Evolutionary conservation across 2,113 vertebrate genomes (phyloP), one percentile per base, ranked within the genome.

Genomic region (Pluvianellus socialis): DNA sequence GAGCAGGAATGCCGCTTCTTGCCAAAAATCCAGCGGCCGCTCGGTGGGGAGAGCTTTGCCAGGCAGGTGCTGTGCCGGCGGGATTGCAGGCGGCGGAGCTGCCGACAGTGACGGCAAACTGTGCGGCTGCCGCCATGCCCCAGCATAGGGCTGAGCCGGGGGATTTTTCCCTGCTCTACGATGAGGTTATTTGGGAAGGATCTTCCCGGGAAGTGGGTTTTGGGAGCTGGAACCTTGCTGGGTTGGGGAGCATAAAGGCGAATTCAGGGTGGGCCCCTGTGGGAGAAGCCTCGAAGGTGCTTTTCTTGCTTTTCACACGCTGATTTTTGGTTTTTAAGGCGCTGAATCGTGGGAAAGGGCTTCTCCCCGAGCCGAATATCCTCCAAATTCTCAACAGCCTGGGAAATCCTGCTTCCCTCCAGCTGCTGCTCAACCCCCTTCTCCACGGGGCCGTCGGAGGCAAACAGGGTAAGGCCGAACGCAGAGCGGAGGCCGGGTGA

Each of bases 291-390:
- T 68, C 6, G 1, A 23, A 35, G 10, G 5, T 0, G 8, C 5
- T 28, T 14, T 3, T 19, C 21, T 30, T 14, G 91, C 19, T 66
- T 19, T 24, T 28, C 45, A 45, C 35, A 7, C 2, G 1, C 52
- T 47, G 4, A 1, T 56, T 42, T 53, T n/a, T 66, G 24, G 22
- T 11, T 80, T 73, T 42, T 3, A 77, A 99, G 99, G 98, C 99
- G 12, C 97, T 99, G 88, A 99, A 99, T 84, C 96, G 99, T 14
- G 99, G 99, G 27, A 99, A 99, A 87, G 99, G 99, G 32, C 99
- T 99, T 52, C 98, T 99, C 10, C 99, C 99, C 0, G 99, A 99
- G 83, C 99, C 99, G 7, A 99, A 96, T 30, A 94, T 99, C 70
- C 98, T 99, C 81, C 99, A 99, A 95, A 99, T 99, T 23, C 98